Evolutionary conservation across 2,888 invertebrate species (phyloP), one percentile per base, ranked within the genome.

Genomic region (Drosophila falleni): DNA sequence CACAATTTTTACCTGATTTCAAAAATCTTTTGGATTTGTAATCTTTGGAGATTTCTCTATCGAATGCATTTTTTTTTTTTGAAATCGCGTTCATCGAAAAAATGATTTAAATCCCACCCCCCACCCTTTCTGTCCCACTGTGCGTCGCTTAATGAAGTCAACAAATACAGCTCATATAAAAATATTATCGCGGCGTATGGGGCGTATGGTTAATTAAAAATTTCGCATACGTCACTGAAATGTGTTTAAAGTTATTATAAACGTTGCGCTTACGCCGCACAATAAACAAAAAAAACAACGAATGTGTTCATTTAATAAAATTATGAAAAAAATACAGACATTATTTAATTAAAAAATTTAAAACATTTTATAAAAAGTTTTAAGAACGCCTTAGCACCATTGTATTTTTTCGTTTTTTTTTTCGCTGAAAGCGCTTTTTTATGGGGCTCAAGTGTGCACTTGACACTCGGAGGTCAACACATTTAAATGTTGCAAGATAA

Each of bases 201-300:
- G 3, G 13, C 54, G 42, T 42, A 42, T 54, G 31, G 47, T 73
- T 75, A 75, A 75, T 75, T 75, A 73, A 75, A 68, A 73, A 76
- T 65, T 50, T 66, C 64, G 71, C 44, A 74, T 61, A 75, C 71
- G 71, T 46, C 59, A 59, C 42, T 29, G 46, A 54, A 78, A 63
- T 51, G 50, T 19, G 46, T 67, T 62, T 47, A 78, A 69, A 53
- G 31, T 54, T 53, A 51, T 54, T 63, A 59, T 49, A 56, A 78
- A 55, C 31, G 37, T 53, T 63, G 46, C 73, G 66, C 66, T 72
- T 64, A 69, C 72, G 76, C 58, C 64, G 35, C 50, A 65, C 53
- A 63, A 47, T 31, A n/a, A n/a, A n/a, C n/a, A n/a, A n/a, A n/a
- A n/a, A n/a, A 74, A 71, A 75, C 73, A 71, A 64, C 70, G 62